These are phyloP conservation scores for Wasmannia auropunctata DNA, from an alignment of 1,140 invertebrate genomes.

Conservation along the genomic window DNA sequence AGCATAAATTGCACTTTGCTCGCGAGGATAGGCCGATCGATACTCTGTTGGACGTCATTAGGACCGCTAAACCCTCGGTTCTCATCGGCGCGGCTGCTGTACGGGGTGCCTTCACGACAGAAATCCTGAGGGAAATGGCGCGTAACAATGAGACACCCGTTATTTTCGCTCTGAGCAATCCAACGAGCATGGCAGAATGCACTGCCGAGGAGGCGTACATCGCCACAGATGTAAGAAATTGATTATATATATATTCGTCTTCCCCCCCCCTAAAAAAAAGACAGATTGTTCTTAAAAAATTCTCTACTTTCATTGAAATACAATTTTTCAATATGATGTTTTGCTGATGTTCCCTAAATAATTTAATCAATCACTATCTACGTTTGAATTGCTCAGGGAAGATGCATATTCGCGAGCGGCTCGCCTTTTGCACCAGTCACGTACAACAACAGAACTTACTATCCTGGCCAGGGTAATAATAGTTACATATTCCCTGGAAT, in stretches of 20 bases:
- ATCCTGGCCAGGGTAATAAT: slow-evolving; percentile 98
- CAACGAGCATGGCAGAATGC: slow-evolving; percentile 98
- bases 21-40: slow-evolving; percentile 89
- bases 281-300: background rate
- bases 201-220: slow-evolving; percentile 97
- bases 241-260: background rate
- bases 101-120: slow-evolving; percentile 93
- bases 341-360: background rate
- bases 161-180: slow-evolving; percentile 98
- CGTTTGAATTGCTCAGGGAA: slow-evolving; percentile 87
- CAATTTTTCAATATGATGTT: background rate
- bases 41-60: slow-evolving; percentile 91
- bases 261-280: too few species aligned
- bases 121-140: slow-evolving; percentile 94
- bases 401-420: slow-evolving; percentile 95
- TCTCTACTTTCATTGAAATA: background rate
- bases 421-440: slow-evolving; percentile 95
- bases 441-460: slow-evolving; percentile 90
- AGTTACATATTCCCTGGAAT: slow-evolving; percentile 98
- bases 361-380: background rate
- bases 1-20: slow-evolving; percentile 92
- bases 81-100: slow-evolving; percentile 95
- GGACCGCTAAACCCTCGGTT: slow-evolving; percentile 92
- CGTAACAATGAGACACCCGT: slow-evolving; percentile 91
- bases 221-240: slow-evolving; percentile 89